Percentiles rank a stretch among this genome's conserved stretches.
Evolutionary conservation across 2,797 vertebrate species (phyloP).

Genomic region (Selene dorsalis): DNA sequence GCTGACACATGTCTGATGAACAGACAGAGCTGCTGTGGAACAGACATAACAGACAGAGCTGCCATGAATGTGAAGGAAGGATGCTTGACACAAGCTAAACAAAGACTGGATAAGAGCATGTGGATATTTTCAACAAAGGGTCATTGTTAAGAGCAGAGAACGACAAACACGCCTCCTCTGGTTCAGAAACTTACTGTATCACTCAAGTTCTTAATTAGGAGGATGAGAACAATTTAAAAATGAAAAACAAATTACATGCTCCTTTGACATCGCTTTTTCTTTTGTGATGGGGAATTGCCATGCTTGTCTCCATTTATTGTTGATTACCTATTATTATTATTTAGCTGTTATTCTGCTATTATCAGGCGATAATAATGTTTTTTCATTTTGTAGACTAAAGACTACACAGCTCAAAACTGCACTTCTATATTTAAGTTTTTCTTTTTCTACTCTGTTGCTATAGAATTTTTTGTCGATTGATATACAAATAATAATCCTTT

Average conservation of each 20-base stretch:
- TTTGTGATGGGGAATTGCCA: conserved; percentile 8
- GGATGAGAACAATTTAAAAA: not conserved
- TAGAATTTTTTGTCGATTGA: not conserved
- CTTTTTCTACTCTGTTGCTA: not conserved
- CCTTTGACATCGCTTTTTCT: not conserved
- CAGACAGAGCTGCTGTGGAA: conserved; percentile 53
- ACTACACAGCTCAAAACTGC: not conserved
- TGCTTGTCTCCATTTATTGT: not conserved
- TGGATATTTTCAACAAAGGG: conserved; percentile 10
- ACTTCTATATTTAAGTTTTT: not conserved
- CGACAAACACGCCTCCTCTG: not conserved
- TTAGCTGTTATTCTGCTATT: not conserved
- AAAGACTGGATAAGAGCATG: conserved; percentile 34
- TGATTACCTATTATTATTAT: not conserved
- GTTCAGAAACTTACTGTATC: not conserved
- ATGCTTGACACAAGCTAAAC: conserved; percentile 39
- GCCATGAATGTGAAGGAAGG: conserved; percentile 42
- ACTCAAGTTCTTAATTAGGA: conserved; percentile 3
- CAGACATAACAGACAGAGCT: conserved; percentile 35
- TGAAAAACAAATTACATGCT: not conserved
- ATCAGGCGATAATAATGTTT: too few species aligned
- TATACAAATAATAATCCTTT: not conserved
- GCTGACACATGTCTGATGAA: conserved; percentile 69
- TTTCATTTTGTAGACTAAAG: not conserved
- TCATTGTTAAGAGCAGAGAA: conserved; percentile 3